Conservation (phyloP, 2,888 invertebrate genomes). For the Itoplectis maculator region DNA sequence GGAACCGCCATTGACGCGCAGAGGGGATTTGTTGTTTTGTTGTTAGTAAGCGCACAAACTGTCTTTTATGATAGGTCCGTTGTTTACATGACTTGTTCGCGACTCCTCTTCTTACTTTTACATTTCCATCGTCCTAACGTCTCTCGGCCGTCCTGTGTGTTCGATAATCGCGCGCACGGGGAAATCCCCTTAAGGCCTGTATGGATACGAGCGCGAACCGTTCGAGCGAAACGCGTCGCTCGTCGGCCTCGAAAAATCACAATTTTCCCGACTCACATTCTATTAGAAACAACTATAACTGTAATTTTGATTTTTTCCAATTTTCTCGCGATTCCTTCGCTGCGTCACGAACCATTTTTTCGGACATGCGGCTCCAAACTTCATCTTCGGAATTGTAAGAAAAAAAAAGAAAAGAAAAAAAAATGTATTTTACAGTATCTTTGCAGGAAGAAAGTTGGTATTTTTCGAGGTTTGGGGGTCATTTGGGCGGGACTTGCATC, state of each 20-base stretch:
- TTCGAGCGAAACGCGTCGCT: conserved; percentile 49
- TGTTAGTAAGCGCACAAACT: conserved; percentile 83
- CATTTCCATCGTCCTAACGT: conserved; percentile 11
- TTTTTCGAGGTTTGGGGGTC: conserved; percentile 10
- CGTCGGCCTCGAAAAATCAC: conserved; percentile 19
- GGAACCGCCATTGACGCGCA: conserved; percentile 33
- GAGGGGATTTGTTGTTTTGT: conserved; percentile 48
- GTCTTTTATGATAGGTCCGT: conserved; percentile 81
- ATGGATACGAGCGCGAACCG: conserved; percentile 74
- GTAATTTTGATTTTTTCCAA: background rate
- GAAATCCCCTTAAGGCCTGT: conserved; percentile 64
- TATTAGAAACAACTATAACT: background rate
- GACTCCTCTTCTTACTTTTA: conserved; percentile 14
- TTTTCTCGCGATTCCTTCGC: too few relatives aligned
- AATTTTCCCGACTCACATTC: background rate
- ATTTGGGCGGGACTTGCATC: conserved; percentile 7
- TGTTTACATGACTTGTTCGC: conserved; percentile 69
- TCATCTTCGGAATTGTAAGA: background rate
- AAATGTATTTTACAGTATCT: background rate
- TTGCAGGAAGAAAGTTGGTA: background rate
- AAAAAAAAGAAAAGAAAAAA: too few relatives aligned
- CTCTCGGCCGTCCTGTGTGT: conserved; percentile 11
- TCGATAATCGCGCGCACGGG: conserved; percentile 44
- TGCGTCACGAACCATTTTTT: too few relatives aligned
- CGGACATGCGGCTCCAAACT: background rate